phyloP scores from a whole-genome alignment of 2,888 invertebrate species.

The Phlogophora meticulosa region DNA sequence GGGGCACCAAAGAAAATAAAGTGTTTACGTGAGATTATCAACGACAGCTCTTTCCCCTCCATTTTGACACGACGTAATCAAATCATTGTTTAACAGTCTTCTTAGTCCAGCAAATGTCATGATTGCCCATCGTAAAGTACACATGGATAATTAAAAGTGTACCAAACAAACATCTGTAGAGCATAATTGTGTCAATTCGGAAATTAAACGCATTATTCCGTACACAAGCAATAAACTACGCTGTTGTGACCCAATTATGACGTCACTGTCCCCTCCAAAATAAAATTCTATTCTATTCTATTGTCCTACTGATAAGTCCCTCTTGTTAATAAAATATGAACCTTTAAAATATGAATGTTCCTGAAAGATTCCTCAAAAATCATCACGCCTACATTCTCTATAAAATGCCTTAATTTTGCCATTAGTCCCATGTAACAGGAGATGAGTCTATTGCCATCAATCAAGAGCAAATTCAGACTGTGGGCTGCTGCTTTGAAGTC shows the following conservation, averaged over 20 bases:
- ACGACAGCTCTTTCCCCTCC: too few species aligned
- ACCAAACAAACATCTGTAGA: constrained; percentile 18
- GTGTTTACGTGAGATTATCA: neutral
- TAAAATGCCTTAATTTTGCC: too few species aligned
- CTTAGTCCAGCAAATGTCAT: too few species aligned
- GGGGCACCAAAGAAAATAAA: neutral
- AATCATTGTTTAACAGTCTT: too few species aligned
- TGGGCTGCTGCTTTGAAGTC: too few species aligned
- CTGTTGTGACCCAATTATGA: constrained; percentile 1
- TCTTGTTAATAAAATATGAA: neutral
- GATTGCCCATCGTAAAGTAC: neutral
- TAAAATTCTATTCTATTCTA: too few species aligned
- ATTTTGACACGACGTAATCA: too few species aligned
- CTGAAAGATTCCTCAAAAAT: neutral
- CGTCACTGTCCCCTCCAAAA: neutral
- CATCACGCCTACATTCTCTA: too few species aligned
- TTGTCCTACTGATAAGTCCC: neutral
- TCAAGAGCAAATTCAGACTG: too few species aligned
- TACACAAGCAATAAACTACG: constrained; percentile 18
- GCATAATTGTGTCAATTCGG: constrained; percentile 13
- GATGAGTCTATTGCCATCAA: too few species aligned
- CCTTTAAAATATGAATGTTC: neutral
- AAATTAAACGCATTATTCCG: constrained; percentile 9
- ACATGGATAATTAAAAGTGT: neutral
- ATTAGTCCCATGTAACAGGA: too few species aligned